Conservation (phyloP, 1,140 invertebrate genomes). For the Aphis craccivora region DNA sequence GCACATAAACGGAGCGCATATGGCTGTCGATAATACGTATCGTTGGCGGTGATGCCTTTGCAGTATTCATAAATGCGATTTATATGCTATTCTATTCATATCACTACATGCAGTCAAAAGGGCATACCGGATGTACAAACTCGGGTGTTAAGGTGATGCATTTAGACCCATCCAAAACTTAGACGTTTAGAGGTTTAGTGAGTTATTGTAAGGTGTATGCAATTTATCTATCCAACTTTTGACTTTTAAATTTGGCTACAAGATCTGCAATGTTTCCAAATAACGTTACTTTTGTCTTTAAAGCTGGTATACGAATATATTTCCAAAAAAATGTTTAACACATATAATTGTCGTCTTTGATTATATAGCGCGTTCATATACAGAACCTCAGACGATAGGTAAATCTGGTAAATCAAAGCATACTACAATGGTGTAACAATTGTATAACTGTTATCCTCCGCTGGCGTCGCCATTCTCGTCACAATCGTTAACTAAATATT, state of each 20-base stretch:
- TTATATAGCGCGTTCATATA: not conserved
- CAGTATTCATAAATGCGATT: not conserved
- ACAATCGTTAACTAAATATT: not conserved
- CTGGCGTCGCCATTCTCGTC: not conserved
- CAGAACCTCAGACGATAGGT: not conserved
- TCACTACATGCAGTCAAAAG: not conserved
- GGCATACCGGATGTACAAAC: not conserved
- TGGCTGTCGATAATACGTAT: not conserved
- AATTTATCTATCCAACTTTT: not conserved
- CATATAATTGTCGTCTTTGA: not conserved
- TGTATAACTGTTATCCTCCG: not conserved
- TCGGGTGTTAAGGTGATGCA: not conserved
- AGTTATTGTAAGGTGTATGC: not conserved
- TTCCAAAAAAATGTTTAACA: not conserved
- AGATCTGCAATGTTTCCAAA: not conserved
- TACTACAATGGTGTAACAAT: not conserved
- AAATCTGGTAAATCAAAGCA: too few relatives aligned
- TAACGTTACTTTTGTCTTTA: not conserved
- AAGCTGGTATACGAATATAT: not conserved
- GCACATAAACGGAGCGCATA: too few relatives aligned
- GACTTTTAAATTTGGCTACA: not conserved
- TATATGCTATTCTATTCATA: constrained; percentile 2
- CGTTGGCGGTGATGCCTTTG: not conserved
- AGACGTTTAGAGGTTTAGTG: not conserved
- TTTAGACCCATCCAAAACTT: not conserved